Evolutionary conservation across 2,797 vertebrate species (phyloP).

Genomic region (Brachymystax lenok): DNA sequence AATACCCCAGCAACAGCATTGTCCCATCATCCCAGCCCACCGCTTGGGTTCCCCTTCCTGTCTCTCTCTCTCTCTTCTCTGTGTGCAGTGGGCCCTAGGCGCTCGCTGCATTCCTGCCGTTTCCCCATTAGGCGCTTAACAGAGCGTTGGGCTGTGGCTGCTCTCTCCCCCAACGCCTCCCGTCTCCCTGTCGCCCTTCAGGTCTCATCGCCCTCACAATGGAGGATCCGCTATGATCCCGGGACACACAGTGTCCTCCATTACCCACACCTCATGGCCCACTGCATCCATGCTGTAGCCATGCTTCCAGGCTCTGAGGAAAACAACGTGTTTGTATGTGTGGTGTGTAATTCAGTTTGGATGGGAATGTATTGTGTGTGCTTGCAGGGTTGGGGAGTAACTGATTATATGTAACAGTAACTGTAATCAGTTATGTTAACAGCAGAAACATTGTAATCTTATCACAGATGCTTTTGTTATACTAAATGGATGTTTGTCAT

Average conservation of each 20-base stretch:
- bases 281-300: slow-evolving; percentile 57
- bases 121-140: slow-evolving; percentile 37
- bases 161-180: slow-evolving; percentile 73
- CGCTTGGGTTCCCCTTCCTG: slow-evolving; percentile 43
- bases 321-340: slow-evolving; percentile 32
- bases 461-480: too few species aligned
- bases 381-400: too few species aligned
- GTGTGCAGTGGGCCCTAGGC: slow-evolving; percentile 32
- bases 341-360: background rate
- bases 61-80: slow-evolving; percentile 46
- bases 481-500: too few species aligned
- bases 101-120: slow-evolving; percentile 26
- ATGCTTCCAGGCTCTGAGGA: slow-evolving; percentile 19
- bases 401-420: too few species aligned
- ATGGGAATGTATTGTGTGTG: background rate
- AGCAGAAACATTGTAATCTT: too few species aligned
- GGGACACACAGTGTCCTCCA: slow-evolving; percentile 70
- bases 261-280: slow-evolving; percentile 72
- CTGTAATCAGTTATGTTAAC: too few species aligned
- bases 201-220: slow-evolving; percentile 77
- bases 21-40: slow-evolving; percentile 38
- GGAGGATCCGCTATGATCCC: slow-evolving; percentile 74
- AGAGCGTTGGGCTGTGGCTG: slow-evolving; percentile 47
- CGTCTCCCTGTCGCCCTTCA: slow-evolving; percentile 76
- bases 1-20: slow-evolving; percentile 26